Conservation (phyloP, 1,140 invertebrate species). For the Ooceraea biroi region DNA sequence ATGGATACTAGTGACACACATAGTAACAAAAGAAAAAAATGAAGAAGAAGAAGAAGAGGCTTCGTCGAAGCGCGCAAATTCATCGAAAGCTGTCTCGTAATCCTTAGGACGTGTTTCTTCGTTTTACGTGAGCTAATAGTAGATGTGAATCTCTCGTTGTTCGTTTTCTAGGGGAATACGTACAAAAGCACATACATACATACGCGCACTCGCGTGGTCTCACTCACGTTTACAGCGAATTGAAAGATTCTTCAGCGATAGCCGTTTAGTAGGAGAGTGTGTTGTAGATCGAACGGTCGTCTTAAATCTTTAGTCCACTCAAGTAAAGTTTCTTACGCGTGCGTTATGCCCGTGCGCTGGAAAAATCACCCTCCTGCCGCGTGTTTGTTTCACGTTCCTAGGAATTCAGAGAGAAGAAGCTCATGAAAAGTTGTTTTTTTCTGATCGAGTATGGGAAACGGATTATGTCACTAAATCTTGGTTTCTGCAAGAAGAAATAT, state of each 20-base stretch:
- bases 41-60: background rate
- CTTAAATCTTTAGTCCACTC: slow-evolving; percentile 62
- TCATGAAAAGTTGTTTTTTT: background rate
- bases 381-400: too few species aligned
- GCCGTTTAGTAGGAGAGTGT: slow-evolving; percentile 77
- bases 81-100: slow-evolving; percentile 24
- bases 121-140: slow-evolving; percentile 6
- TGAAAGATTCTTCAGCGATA: slow-evolving; percentile 69
- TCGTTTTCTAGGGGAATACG: slow-evolving; percentile 45
- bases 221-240: slow-evolving; percentile 21
- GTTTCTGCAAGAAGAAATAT: background rate
- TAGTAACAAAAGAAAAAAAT: background rate
- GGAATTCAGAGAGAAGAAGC: too few species aligned
- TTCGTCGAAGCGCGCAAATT: slow-evolving; percentile 17
- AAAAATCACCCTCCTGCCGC: slow-evolving; percentile 35
- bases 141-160: slow-evolving; percentile 40
- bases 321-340: slow-evolving; percentile 56
- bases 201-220: slow-evolving; percentile 7
- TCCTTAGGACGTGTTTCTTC: slow-evolving; percentile 34
- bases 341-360: slow-evolving; percentile 67
- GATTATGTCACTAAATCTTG: background rate
- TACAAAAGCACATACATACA: slow-evolving; percentile 24
- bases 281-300: slow-evolving; percentile 76
- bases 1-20: too few species aligned
- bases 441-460: background rate